Base-by-base conservation (phyloP, 2,888 invertebrate species). In the Esperia sulphurella region DNA sequence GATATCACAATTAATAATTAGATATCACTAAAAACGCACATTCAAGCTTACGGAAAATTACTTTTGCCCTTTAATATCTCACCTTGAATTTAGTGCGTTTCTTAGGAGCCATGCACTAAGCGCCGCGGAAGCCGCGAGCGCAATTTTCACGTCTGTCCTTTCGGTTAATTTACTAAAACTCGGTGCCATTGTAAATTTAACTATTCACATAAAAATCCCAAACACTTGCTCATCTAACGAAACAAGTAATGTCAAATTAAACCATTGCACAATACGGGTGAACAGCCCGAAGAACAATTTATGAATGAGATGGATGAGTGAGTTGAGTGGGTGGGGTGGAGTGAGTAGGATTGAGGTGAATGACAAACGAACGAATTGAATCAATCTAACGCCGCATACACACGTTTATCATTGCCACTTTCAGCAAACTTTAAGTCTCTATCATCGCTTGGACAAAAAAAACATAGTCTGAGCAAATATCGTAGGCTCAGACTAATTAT, bases 131-230 rank as follows among this genome's bases (percentile, higher is more conserved):
- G 94, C 93, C 59, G 93, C 92, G 50, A 93, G 86, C 53, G 92
- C 93, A 55, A 94, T 89, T 63, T 82, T 83, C 43, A 91, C 90
- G 76, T 92, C 92, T 74, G 92, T 93, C 79, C 92, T 92, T 61
- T 92, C 92, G 57, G 93, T 91, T 68, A 94, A 85, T 92, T 94
- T 95, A 82, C 95, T 95, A 57, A 94, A 90, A 75, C 91, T 92
- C 61, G 94, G 95, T 63, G 95, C 95, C 95, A 95, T 95, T 59
- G 55, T 68, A 45, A 48, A 48, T 51, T 53, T 51, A 55, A 48
- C 49, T 53, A 48, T 41, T 50, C 44, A 14, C 49, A 54, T 53
- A 46, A 50, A 45, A 48, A 52, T 39, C 47, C 45, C 51, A 54
- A 55, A 61, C 58, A 50, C 47, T 38, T 43, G 30, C 8, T 21